Base-by-base conservation (phyloP, 37 sponge, comb jelly and placozoan genomes). In the Ephydatia muelleri region DNA sequence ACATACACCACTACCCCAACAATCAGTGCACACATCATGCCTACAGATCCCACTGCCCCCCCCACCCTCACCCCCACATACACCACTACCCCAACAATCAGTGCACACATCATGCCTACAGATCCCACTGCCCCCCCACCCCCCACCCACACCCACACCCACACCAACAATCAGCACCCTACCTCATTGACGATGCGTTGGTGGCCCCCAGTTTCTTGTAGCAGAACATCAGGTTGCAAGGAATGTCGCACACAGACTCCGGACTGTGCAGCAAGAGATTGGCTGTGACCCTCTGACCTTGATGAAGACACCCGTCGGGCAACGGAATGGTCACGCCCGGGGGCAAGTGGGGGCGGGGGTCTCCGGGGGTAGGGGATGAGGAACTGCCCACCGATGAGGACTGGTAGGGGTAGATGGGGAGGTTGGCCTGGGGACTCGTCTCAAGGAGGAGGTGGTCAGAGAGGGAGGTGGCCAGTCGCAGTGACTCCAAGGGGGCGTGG, bases 391-490 rank as follows among this genome's bases (percentile, higher is more conserved):
- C 39, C 27, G 76, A 0, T 38, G 84, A 36, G 27, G 68, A 66
- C 82, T 3, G 75, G 80, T 34, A 27, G 72, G 80, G 27, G 74
- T 73, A 25, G 80, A 72, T 67, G 43, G 64, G 38, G 22, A 8
- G 26, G 65, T 37, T 32, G 87, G 87, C 0, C 76, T 47, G 82
- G 78, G 48, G 33, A 81, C 32, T 22, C 81, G 34, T 30, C 9
- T 86, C 88, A 0, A 92, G 65, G 6, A 83, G 68, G 21, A 92
- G 75, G 16, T 57, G 67, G 29, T 74, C 57, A 0, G 67, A 49
- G 22, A 79, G 83, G 25, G 90, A 85, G 35, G 90, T 71, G 67
- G 93, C 38, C 5, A 92, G 71, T 27, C 77, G 32, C 27, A 92
- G 89, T 19, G 73, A 85, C 57, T 88, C 65, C 27, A 92, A 79